These are phyloP conservation scores for Tokudaia tokunoshimensis DNA, from an alignment of 2,797 vertebrate species.

Conservation along the genomic window DNA sequence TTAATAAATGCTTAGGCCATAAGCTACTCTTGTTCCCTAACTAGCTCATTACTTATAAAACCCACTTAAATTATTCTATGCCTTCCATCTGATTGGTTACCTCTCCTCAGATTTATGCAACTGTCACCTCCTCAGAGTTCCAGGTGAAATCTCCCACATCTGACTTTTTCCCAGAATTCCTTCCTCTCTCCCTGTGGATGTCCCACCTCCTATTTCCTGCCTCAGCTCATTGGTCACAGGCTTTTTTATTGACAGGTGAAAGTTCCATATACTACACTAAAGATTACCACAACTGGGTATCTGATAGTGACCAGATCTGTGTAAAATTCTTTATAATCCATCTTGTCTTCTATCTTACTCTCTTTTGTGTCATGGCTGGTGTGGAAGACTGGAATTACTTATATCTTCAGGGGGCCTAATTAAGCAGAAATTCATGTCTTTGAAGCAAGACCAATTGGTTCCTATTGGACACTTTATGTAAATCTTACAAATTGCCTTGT, in stretches of 20 bases:
- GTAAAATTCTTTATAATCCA: not conserved
- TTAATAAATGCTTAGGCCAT: not conserved
- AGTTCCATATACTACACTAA: not conserved
- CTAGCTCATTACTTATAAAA: not conserved
- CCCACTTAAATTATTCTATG: not conserved
- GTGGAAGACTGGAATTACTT: slow-evolving; percentile 22
- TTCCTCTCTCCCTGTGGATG: not conserved
- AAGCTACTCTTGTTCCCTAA: not conserved
- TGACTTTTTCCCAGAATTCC: not conserved
- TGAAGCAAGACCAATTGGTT: not conserved
- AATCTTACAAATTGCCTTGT: not conserved
- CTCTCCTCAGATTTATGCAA: not conserved
- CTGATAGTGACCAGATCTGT: not conserved
- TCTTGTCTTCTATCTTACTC: not conserved
- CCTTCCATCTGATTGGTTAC: not conserved
- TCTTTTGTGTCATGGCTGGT: not conserved
- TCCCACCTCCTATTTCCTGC: not conserved
- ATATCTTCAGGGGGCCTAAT: not conserved
- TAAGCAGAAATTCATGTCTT: not conserved
- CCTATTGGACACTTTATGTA: not conserved
- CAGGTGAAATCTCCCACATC: not conserved
- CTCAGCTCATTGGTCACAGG: not conserved
- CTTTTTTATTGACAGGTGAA: not conserved
- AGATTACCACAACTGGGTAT: not conserved
- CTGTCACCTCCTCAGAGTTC: not conserved